These are phyloP conservation scores for Pelodiscus sinensis DNA, from an alignment of 2,113 vertebrate species.

Conservation along the genomic window DNA sequence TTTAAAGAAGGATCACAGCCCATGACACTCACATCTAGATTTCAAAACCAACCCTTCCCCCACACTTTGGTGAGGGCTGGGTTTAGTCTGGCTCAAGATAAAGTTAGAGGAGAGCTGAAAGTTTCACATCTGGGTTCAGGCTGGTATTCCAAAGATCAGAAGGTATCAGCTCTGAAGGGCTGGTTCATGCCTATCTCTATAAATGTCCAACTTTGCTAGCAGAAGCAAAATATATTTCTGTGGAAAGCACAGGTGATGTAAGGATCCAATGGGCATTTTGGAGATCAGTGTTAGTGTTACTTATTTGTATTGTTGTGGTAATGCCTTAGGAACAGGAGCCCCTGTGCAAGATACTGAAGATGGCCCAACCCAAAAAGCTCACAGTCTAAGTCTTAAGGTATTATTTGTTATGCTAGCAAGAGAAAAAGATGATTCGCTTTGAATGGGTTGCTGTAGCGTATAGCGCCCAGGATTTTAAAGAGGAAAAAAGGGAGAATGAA, in stretches of 20 bases:
- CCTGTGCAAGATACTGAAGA: background rate
- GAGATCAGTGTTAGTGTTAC: background rate
- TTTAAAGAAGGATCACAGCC: background rate
- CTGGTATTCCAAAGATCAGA: background rate
- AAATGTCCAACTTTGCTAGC: background rate
- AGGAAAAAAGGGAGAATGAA: background rate
- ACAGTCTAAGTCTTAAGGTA: background rate
- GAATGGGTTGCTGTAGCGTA: background rate
- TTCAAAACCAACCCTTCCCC: background rate
- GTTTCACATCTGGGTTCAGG: background rate
- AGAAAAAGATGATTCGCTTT: background rate
- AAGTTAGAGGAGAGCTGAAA: background rate
- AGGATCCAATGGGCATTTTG: background rate
- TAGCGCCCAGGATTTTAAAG: background rate
- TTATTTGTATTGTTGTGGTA: rapidly evolving
- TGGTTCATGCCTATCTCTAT: background rate
- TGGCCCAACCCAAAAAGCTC: background rate
- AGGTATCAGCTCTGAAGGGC: background rate
- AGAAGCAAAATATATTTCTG: background rate
- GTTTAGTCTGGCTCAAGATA: background rate
- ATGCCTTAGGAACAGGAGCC: background rate
- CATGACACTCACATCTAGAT: background rate
- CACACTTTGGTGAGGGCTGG: background rate
- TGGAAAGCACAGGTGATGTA: background rate
- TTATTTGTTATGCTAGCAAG: background rate